phyloP scores from a whole-genome alignment of 1,140 invertebrate genomes.

The Coelopa frigida region DNA sequence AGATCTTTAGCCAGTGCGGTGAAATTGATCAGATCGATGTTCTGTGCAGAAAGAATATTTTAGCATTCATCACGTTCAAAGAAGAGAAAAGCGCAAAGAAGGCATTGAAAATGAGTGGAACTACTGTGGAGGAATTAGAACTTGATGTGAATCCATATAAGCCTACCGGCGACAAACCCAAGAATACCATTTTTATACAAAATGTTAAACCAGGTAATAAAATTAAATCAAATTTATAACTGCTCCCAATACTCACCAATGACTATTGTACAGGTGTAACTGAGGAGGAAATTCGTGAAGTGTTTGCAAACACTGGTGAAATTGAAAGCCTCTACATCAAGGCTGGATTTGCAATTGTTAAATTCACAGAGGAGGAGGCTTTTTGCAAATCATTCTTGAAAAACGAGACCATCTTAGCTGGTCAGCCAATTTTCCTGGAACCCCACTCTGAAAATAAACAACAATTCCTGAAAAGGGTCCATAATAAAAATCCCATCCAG shows the following conservation, averaged over 20 bases:
- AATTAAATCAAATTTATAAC: neutral
- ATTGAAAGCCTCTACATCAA: slow-evolving; percentile 17
- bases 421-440: slow-evolving; percentile 26
- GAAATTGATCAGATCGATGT: slow-evolving; percentile 19
- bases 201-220: slow-evolving; percentile 6
- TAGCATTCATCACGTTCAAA: slow-evolving; percentile 29
- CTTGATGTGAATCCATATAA: slow-evolving; percentile 19
- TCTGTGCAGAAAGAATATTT: slow-evolving; percentile 17
- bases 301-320: slow-evolving; percentile 21
- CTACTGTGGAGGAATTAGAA: slow-evolving; percentile 18
- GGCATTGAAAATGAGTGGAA: slow-evolving; percentile 23
- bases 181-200: neutral
- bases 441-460: slow-evolving; percentile 26
- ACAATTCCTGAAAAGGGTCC: slow-evolving; percentile 6
- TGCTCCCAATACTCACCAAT: neutral
- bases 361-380: slow-evolving; percentile 21
- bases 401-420: slow-evolving; percentile 18
- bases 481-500: too few species aligned
- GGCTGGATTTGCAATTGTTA: slow-evolving; percentile 15
- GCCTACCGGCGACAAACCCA: neutral
- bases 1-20: slow-evolving; percentile 28
- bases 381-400: slow-evolving; percentile 33
- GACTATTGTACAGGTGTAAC: slow-evolving; percentile 13
- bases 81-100: slow-evolving; percentile 16
- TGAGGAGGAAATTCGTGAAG: slow-evolving; percentile 12